These are phyloP conservation scores for Pituophis catenifer DNA, from an alignment of 2,113 vertebrate genomes.

Conservation along the genomic window DNA sequence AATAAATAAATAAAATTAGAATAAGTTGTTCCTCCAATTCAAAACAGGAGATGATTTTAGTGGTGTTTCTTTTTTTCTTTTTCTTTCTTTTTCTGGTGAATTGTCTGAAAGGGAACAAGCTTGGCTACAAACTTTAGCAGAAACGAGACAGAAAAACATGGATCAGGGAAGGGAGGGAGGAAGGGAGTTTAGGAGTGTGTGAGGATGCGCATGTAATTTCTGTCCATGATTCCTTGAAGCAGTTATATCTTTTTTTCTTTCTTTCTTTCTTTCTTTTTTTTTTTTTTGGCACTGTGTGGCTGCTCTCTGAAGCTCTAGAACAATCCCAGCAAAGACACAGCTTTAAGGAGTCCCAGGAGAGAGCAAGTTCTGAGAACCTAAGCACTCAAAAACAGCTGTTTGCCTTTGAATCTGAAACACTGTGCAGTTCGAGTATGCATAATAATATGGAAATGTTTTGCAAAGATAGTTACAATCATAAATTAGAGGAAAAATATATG, in stretches of 20 bases:
- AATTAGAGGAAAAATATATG: background rate
- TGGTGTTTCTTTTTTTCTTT: background rate
- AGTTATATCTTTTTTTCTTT: background rate
- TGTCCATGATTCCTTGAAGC: background rate
- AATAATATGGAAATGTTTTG: background rate
- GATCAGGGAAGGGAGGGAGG: background rate
- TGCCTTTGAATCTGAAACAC: background rate
- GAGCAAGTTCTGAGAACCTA: background rate
- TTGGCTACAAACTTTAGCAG: background rate
- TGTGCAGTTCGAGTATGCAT: background rate
- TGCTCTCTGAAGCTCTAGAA: background rate
- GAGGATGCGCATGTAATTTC: background rate
- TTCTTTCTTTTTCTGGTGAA: background rate
- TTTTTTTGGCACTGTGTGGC: background rate
- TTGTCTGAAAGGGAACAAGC: background rate
- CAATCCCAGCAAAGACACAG: background rate
- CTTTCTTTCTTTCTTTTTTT: too few relatives aligned
- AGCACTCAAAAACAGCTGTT: background rate
- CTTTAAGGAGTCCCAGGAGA: background rate
- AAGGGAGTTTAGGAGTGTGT: background rate
- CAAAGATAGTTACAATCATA: background rate
- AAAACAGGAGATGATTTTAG: background rate
- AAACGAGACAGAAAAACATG: background rate
- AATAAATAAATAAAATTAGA: too few relatives aligned
- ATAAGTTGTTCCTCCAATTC: background rate